Conservation (phyloP, 2,888 invertebrate species). For the Bombylius discolor region DNA sequence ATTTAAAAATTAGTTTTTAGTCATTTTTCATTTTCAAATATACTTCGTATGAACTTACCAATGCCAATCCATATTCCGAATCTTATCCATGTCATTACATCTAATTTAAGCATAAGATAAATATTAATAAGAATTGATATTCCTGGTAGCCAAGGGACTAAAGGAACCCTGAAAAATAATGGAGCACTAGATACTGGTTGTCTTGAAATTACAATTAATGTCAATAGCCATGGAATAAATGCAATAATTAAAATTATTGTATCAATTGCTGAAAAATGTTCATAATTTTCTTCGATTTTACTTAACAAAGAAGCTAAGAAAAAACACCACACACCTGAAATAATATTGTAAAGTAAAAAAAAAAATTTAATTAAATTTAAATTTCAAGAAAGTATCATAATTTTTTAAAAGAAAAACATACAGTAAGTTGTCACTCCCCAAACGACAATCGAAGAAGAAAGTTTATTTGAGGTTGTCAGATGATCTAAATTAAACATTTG, state of each 20-base stretch:
- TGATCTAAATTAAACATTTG: slow-evolving; percentile 36
- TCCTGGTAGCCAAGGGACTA: slow-evolving; percentile 69
- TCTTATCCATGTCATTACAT: slow-evolving; percentile 67
- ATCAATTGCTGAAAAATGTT: slow-evolving; percentile 15
- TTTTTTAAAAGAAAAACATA: slow-evolving; percentile 20
- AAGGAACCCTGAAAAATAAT: slow-evolving; percentile 58
- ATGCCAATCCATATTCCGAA: slow-evolving; percentile 67
- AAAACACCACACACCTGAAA: slow-evolving; percentile 25
- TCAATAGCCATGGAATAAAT: slow-evolving; percentile 26
- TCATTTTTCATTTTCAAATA: neutral
- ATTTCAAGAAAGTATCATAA: neutral
- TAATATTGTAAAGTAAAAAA: neutral
- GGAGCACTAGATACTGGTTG: slow-evolving; percentile 51
- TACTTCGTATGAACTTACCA: slow-evolving; percentile 39
- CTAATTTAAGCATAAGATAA: slow-evolving; percentile 57
- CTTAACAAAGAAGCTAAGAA: slow-evolving; percentile 23
- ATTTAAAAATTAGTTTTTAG: neutral
- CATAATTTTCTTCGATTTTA: slow-evolving; percentile 23
- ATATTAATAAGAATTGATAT: slow-evolving; percentile 71
- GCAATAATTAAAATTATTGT: slow-evolving; percentile 18
- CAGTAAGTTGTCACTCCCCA: slow-evolving; percentile 35
- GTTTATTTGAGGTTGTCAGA: slow-evolving; percentile 34
- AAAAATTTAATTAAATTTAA: neutral
- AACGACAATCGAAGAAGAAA: slow-evolving; percentile 36
- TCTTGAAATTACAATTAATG: slow-evolving; percentile 42